phyloP scores from a whole-genome alignment of 2,797 vertebrate genomes.

The Synaphobranchus kaupii region DNA sequence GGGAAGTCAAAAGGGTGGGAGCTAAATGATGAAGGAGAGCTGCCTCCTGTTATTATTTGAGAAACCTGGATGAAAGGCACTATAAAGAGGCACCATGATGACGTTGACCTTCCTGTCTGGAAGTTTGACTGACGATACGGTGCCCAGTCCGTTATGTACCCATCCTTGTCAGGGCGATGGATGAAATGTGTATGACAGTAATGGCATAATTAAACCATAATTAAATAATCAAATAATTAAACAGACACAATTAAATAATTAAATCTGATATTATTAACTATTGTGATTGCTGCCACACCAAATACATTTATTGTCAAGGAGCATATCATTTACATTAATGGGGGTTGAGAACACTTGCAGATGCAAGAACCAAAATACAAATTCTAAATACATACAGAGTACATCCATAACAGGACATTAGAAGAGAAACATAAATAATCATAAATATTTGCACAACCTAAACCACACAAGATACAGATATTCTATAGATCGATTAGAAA shows the following conservation, averaged over 20 bases:
- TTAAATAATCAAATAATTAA: slow-evolving; percentile 11
- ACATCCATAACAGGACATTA: background rate
- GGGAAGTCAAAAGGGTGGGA: background rate
- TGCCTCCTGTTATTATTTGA: background rate
- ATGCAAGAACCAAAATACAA: background rate
- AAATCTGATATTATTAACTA: background rate
- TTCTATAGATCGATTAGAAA: background rate
- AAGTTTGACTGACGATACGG: background rate
- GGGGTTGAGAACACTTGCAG: background rate
- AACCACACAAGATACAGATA: background rate
- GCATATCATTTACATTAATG: too few relatives aligned
- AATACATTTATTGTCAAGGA: background rate
- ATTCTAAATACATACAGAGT: background rate
- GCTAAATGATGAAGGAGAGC: background rate
- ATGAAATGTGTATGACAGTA: background rate
- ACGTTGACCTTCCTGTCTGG: background rate
- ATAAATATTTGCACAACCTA: background rate
- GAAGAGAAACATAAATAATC: background rate
- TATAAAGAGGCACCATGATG: background rate
- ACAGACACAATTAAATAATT: background rate
- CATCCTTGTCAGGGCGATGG: background rate
- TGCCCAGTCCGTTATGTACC: background rate
- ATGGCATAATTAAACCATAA: background rate
- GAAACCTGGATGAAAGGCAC: background rate
- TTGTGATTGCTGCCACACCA: background rate